Conservation (phyloP, 2,888 invertebrate species). For the Pseudeuparius sepicola region DNA sequence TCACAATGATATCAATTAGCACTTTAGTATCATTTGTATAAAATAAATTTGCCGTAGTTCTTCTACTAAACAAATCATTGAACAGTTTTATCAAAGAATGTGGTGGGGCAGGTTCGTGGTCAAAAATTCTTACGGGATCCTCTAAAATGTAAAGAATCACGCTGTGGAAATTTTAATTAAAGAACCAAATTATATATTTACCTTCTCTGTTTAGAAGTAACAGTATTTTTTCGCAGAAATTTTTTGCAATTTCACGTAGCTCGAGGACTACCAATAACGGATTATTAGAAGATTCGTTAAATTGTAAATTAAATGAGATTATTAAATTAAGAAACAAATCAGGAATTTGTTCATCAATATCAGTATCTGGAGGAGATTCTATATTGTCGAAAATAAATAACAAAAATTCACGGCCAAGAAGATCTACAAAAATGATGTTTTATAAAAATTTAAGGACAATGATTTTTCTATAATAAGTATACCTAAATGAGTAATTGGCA, state of each 20-base stretch:
- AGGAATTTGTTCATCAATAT: conserved; percentile 74
- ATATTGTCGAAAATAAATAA: conserved; percentile 71
- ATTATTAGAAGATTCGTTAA: conserved; percentile 56
- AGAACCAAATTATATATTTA: too few relatives aligned
- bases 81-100: conserved; percentile 78
- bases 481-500: conserved; percentile 87
- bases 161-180: too few relatives aligned
- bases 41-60: conserved; percentile 74
- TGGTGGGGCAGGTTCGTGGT: conserved; percentile 67
- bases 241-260: conserved; percentile 63
- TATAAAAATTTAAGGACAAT: too few relatives aligned
- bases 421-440: too few relatives aligned
- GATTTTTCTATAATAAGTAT: too few relatives aligned
- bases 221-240: conserved; percentile 83
- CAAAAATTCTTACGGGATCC: conserved; percentile 78
- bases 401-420: conserved; percentile 74
- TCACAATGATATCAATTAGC: conserved; percentile 82
- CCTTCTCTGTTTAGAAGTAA: conserved; percentile 85
- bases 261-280: conserved; percentile 61
- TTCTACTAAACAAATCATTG: conserved; percentile 72
- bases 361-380: conserved; percentile 69
- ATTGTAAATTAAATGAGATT: conserved; percentile 85
- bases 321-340: conserved; percentile 77
- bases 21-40: conserved; percentile 94
- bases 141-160: too few relatives aligned